Evolutionary conservation across 2,888 invertebrate genomes (phyloP), one percentile per base, ranked within the genome.

Genomic region (Chrysomela aeneicollis): DNA sequence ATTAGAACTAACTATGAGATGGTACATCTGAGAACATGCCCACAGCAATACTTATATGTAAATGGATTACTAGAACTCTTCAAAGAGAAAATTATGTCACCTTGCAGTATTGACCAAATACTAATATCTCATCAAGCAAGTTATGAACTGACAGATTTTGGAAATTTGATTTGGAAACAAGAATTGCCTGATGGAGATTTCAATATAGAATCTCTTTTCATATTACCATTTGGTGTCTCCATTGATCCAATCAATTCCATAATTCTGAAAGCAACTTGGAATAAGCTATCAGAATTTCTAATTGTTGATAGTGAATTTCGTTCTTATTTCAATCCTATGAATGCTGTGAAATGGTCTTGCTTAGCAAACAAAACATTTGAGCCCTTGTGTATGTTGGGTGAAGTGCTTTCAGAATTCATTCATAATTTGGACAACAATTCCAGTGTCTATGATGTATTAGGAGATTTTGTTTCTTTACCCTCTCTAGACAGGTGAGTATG

Each of bases 301-400:
- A 90, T 95, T 22, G 89, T 95, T 1, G 98, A 98, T 79, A 93
- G 92, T 68, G 92, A 93, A 72, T 89, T 89, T 69, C 94, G 93
- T 81, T 91, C 93, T 18, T 95, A 97, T 81, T 90, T 98, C 75
- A 92, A 96, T 79, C 95, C 97, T 1, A 81, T 88, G 51, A 86
- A 88, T 86, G 87, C 96, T 76, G 93, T 93, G 0, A 86, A 88
- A 62, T 97, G 96, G 96, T 88, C 89, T 0, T 84, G 90, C 12
- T 87, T 88, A 69, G 84, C 89, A 8, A 87, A 87, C 78, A 87
- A 90, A 82, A 86, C 88, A 19, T 88, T 90, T 15, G 87, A 89
- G 61, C 89, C 92, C 0, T 86, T 88, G 19, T 94, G 93, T 78
- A 87, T 94, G 72, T 86, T 97, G 65, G 88, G 90, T 4, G 92